These are phyloP conservation scores for Drosophila prostipennis DNA, from an alignment of 2,888 invertebrate species.

Conservation along the genomic window DNA sequence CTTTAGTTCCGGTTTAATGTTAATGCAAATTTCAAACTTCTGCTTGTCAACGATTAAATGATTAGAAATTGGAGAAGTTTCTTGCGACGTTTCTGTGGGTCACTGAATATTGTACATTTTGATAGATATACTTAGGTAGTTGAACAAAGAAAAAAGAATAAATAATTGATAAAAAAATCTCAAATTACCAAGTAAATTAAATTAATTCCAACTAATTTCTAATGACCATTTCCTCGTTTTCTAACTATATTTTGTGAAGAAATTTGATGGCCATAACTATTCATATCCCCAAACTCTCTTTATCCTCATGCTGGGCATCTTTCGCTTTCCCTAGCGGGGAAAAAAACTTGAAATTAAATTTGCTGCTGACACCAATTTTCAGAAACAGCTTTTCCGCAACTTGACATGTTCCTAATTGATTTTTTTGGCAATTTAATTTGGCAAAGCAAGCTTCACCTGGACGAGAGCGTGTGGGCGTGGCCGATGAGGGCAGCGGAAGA, in stretches of 20 bases:
- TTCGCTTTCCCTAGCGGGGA: conserved; percentile 5
- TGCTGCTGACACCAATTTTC: conserved; percentile 78
- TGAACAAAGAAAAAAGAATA: no score
- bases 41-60: conserved; percentile 40
- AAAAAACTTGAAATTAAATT: conserved; percentile 73
- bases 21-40: conserved; percentile 65
- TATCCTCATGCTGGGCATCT: conserved; percentile 1
- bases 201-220: no score
- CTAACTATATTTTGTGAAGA: no score
- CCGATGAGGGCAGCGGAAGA: conserved; percentile 52
- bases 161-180: no score
- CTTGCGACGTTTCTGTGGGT: conserved; percentile 2
- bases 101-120: neutral
- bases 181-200: no score
- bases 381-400: conserved; percentile 77
- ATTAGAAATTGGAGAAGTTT: conserved; percentile 1
- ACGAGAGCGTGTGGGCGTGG: conserved; percentile 37
- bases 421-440: conserved; percentile 81
- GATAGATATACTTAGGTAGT: neutral
- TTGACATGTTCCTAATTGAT: conserved; percentile 82
- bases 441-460: conserved; percentile 60
- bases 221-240: no score
- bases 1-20: conserved; percentile 67
- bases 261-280: no score
- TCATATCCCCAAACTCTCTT: neutral